Evolutionary conservation across 2,113 vertebrate species (phyloP), one percentile per base, ranked within the genome.

Genomic region (Tragulus kanchil): DNA sequence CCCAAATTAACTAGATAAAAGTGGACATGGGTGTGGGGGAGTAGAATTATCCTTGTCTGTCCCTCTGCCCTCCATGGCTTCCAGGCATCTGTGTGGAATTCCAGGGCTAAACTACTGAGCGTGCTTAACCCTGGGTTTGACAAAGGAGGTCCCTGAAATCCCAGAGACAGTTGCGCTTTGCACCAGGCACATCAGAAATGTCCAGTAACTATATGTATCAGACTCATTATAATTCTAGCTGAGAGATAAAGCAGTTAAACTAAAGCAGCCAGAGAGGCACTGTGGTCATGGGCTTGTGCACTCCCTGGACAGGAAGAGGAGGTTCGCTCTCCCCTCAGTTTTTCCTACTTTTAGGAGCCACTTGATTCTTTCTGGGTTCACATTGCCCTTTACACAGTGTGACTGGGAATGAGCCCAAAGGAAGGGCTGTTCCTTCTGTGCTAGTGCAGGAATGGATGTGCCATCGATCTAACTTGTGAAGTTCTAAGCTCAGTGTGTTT

Each of bases 401-500:
- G 26, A n/a, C 45, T 21, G 17, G 73, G 93, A 52, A 82, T 82
- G 92, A 77, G 58, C 25, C 84, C 81, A 61, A 75, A 95, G 95
- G 90, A 96, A 94, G 73, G 94, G 93, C 31, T 83, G 85, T 81
- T 92, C 88, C 86, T 89, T 95, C 17, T 64, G 93, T 93, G 90
- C 73, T 96, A 89, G 94, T 97, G 97, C 88, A 93, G 88, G 95
- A 96, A 97, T 93, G 94, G 95, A 93, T 5, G 69, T 28, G 59
- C 64, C 94, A 97, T 97, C 25, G 89, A 97, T 97, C 96, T 97
- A 52, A n/a, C n/a, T n/a, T n/a, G n/a, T 85, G 85, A 90, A 95
- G 97, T 97, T 97, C 96, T 85, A 83, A 96, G 88, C 95, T 96
- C 97, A 94, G 83, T 97, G 93, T 93, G 88, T 98, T 97, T 97